phyloP scores from a whole-genome alignment of 92 coral and sea anemone species.

The Siderastrea siderea region DNA sequence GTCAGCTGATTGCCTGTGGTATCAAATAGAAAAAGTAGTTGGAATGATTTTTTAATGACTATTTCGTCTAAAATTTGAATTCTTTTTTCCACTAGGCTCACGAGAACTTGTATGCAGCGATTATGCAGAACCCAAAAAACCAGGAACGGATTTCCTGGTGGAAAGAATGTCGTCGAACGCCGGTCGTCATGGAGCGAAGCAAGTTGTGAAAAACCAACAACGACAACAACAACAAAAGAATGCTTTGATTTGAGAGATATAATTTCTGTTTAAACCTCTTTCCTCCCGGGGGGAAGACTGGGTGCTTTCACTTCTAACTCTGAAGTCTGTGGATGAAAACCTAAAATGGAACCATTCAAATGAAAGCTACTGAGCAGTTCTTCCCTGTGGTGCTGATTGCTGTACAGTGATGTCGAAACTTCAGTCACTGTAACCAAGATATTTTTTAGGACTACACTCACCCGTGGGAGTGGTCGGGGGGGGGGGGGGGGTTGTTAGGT shows the following conservation, averaged over 20 bases:
- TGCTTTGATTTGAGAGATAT: not conserved
- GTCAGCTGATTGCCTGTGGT: no score
- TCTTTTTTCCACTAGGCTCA: slow-evolving; percentile 72
- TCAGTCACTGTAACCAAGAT: no score
- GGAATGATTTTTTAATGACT: no score
- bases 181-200: slow-evolving; percentile 80
- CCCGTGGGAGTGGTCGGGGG: no score
- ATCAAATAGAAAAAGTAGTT: no score
- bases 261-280: no score
- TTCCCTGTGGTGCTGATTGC: no score
- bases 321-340: not conserved
- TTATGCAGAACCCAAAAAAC: slow-evolving; percentile 88
- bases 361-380: not conserved
- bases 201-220: slow-evolving; percentile 66
- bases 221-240: not conserved
- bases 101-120: slow-evolving; percentile 91
- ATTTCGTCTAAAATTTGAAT: not conserved
- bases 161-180: slow-evolving; percentile 89
- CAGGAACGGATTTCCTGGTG: slow-evolving; percentile 94
- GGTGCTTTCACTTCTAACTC: not conserved
- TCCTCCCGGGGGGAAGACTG: no score
- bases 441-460: no score
- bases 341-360: not conserved
- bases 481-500: no score
- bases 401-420: no score